These are phyloP conservation scores for Lucilia cuprina DNA, from an alignment of 1,140 invertebrate species.

Conservation along the genomic window DNA sequence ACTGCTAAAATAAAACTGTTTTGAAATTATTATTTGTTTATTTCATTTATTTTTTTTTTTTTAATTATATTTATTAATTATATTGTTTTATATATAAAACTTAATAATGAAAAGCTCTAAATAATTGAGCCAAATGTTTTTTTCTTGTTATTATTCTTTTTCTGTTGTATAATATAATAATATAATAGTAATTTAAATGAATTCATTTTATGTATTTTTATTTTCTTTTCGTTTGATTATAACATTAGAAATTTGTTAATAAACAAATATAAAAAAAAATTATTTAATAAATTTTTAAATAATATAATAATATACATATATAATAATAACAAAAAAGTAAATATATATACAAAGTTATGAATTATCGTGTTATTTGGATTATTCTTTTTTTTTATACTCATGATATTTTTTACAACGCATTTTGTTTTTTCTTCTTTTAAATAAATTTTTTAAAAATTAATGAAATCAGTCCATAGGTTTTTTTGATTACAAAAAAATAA, in stretches of 20 bases:
- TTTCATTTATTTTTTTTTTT: not conserved
- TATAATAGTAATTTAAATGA: not conserved
- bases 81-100: not conserved
- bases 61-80: not conserved
- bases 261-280: not conserved
- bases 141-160: not conserved
- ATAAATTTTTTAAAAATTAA: slow-evolving; percentile 9
- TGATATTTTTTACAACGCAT: not conserved
- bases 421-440: not conserved
- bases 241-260: not conserved
- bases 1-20: not conserved
- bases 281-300: not conserved
- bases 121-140: not conserved
- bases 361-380: not conserved
- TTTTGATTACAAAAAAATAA: slow-evolving; percentile 17
- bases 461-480: slow-evolving; percentile 32
- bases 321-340: not conserved
- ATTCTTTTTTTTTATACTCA: not conserved
- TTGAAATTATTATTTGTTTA: too few species aligned
- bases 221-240: not conserved
- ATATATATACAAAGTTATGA: not conserved
- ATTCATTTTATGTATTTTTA: not conserved
- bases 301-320: not conserved
- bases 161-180: too few species aligned
- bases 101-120: slow-evolving; percentile 7